Base-by-base conservation (phyloP, 2,113 vertebrate species). In the Phrynocephalus versicolor region DNA sequence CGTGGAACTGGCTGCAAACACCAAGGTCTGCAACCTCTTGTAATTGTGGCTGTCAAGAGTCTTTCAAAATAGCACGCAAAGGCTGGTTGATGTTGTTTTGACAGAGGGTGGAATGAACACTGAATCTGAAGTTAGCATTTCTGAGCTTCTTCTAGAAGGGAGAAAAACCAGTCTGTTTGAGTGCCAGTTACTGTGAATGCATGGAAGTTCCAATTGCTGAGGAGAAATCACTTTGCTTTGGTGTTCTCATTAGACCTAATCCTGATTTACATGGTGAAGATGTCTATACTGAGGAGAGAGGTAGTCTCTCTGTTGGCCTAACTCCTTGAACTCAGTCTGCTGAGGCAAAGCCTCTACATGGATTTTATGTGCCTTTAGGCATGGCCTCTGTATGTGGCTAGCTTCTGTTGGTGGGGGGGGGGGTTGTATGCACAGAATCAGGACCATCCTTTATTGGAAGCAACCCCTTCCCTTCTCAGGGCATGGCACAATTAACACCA, bases 1-100 rank as follows among this genome's bases (percentile, higher is more conserved):
- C 0, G 98, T 99, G 83, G 98, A 99, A 88, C 92, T 99, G 91
- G 97, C 98, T 90, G 97, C 97, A 85, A 97, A 97, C 88, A 98
- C 96, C 65, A 98, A 98, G 97, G 98, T 99, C 86, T 86, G 94
- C 39, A 83, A 62, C 70, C 0, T 14, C 83, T 82, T 6, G 69
- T 45, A 91, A 73, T 84, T 51, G 45, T 51, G 45, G 45, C 45
- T 82, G 27, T 64, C 41, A 81, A 57, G 69, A 79, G n/a, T 27
- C 23, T 58, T 30, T 62, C 35, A 60, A 41, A 82, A 37, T 3
- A 37, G 14, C 16, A 35, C 27, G 33, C 19, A 82, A 60, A 72
- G 35, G 7, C 13, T 39, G 21, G n/a, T 60, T 71, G n/a, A 16
- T 71, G 3, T 72, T 41, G 37, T 33, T 1, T 71, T 9, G n/a